Percentiles rank a stretch among this genome's conserved stretches.
These are phyloP conservation scores for Sebastes cheni DNA, from an alignment of 2,797 vertebrate species.

Conservation along the genomic window DNA sequence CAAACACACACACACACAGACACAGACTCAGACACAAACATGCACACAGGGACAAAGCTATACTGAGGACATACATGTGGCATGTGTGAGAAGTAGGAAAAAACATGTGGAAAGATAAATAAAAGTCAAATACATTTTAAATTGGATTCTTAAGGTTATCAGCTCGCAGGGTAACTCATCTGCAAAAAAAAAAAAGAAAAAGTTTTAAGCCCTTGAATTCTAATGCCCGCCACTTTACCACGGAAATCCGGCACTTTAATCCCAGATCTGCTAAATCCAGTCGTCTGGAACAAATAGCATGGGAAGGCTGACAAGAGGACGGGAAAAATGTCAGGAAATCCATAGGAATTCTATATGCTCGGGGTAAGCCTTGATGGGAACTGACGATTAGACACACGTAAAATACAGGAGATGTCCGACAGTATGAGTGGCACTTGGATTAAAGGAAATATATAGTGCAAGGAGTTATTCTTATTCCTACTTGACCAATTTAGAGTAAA, in stretches of 20 bases:
- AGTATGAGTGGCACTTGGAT: conserved; percentile 54
- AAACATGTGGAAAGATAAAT: conserved; percentile 34
- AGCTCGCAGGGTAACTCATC: conserved; percentile 55
- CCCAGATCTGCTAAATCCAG: conserved; percentile 69
- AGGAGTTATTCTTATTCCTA: conserved; percentile 36
- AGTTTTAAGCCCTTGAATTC: conserved; percentile 67
- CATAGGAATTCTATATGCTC: conserved; percentile 59
- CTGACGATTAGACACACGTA: conserved; percentile 33
- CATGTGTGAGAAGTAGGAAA: conserved; percentile 10
- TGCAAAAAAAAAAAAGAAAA: conserved; percentile 38
- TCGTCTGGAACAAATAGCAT: conserved; percentile 72
- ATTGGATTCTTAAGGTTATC: conserved; percentile 72
- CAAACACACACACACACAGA: conserved; percentile 1
- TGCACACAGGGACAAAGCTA: conserved; percentile 4
- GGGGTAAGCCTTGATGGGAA: conserved; percentile 53
- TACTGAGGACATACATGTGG: conserved; percentile 29
- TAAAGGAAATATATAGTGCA: conserved; percentile 34
- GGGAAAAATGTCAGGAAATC: conserved; percentile 60
- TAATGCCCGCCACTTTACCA: conserved; percentile 63
- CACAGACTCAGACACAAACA: neutral
- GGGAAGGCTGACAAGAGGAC: conserved; percentile 65
- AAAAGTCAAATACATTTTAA: conserved; percentile 53
- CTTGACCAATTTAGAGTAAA: conserved; percentile 12
- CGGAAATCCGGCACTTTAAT: conserved; percentile 71
- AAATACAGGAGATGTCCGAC: conserved; percentile 33